A percentile compares a stretch with the other conserved stretches of the same genome.
Conservation (phyloP, 1,140 invertebrate genomes). For the Agrilus planipennis region DNA sequence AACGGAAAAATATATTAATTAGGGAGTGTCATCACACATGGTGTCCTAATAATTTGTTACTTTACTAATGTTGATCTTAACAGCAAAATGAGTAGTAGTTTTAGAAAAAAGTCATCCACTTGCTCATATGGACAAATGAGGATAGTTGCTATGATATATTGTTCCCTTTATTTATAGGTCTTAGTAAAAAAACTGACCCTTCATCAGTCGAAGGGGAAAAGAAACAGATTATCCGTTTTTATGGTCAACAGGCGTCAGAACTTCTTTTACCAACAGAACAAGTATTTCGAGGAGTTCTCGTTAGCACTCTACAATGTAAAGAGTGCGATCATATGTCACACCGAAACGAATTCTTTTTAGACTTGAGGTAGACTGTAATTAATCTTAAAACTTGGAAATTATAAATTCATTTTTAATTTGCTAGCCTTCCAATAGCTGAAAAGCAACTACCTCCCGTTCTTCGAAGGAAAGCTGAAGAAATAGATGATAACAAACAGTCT, state of each 20-base stretch:
- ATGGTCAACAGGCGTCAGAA: constrained; percentile 68
- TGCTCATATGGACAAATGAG: too few species aligned
- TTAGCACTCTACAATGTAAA: constrained; percentile 81
- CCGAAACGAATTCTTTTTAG: constrained; percentile 83
- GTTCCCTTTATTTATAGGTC: constrained; percentile 20
- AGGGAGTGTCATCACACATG: too few species aligned
- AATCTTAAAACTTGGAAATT: not conserved
- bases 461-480: constrained; percentile 33
- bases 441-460: constrained; percentile 49
- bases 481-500: constrained; percentile 44
- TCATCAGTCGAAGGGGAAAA: constrained; percentile 60
- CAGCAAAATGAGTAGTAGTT: too few species aligned
- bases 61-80: too few species aligned
- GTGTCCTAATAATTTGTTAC: too few species aligned
- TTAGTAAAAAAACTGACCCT: constrained; percentile 47
- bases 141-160: too few species aligned
- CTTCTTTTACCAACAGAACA: constrained; percentile 71
- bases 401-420: not conserved
- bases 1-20: too few species aligned
- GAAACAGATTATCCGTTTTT: constrained; percentile 65
- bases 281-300: constrained; percentile 78
- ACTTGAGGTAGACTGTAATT: constrained; percentile 52
- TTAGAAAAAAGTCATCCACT: too few species aligned
- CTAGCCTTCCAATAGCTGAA: constrained; percentile 62
- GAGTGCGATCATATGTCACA: constrained; percentile 77